Evolutionary conservation across 2,797 vertebrate species (phyloP).

Genomic region (Catamblyrhynchus diadema): DNA sequence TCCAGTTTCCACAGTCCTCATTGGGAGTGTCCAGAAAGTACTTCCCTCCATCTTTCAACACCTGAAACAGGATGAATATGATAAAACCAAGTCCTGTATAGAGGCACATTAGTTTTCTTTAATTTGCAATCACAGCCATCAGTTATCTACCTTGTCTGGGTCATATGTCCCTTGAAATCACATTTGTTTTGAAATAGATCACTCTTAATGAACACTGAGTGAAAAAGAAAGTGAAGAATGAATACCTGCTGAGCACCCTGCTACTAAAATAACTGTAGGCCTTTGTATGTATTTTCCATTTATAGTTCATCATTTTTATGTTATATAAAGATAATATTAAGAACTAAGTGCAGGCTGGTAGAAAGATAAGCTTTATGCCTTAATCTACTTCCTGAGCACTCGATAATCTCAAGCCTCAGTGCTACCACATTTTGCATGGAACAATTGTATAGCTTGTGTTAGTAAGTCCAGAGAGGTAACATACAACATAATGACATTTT

Average conservation of each 20-base stretch:
- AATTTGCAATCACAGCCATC: neutral
- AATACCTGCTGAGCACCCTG: neutral
- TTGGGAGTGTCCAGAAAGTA: conserved; percentile 69
- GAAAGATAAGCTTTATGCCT: conserved; percentile 46
- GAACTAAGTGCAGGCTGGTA: conserved; percentile 40
- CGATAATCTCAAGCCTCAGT: conserved; percentile 38
- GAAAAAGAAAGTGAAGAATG: neutral
- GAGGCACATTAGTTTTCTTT: neutral
- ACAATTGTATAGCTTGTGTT: conserved; percentile 16
- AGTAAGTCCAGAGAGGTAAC: conserved; percentile 5
- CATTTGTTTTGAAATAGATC: neutral
- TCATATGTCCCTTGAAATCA: neutral
- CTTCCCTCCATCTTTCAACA: conserved; percentile 63
- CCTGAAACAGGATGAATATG: conserved; percentile 32
- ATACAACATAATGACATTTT: conserved; percentile 23
- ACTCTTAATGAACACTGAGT: neutral
- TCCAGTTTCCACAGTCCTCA: conserved; percentile 72
- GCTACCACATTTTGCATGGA: neutral
- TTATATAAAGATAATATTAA: conserved; percentile 49
- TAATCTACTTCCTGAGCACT: conserved; percentile 61
- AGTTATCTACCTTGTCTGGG: neutral
- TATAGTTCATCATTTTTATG: conserved; percentile 45
- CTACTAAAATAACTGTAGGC: neutral
- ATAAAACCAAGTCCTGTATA: neutral
- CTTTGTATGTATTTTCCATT: conserved; percentile 50